Conservation (phyloP, 1,140 invertebrate species). For the Eumeta japonica region DNA sequence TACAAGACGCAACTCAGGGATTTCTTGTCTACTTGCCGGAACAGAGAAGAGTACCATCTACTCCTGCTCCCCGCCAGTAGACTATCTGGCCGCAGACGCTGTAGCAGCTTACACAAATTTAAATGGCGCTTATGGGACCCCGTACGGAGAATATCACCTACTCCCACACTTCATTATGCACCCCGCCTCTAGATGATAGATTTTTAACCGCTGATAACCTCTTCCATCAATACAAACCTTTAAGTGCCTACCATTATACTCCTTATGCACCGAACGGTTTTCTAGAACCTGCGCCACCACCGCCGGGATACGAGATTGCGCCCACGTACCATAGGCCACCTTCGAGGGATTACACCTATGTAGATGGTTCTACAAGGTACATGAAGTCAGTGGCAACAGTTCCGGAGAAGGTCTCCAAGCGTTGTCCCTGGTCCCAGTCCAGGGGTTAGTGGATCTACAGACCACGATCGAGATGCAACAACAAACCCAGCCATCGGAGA, state of each 20-base stretch:
- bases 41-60: constrained; percentile 77
- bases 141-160: constrained; percentile 59
- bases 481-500: constrained; percentile 63
- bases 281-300: constrained; percentile 63
- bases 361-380: constrained; percentile 47
- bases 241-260: constrained; percentile 72
- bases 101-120: constrained; percentile 78
- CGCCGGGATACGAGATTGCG: constrained; percentile 46
- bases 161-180: constrained; percentile 65
- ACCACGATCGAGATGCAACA: constrained; percentile 42
- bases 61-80: constrained; percentile 49
- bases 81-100: constrained; percentile 60
- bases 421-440: constrained; percentile 48
- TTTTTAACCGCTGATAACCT: constrained; percentile 79
- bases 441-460: constrained; percentile 37
- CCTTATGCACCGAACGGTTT: constrained; percentile 79
- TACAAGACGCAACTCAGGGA: constrained; percentile 94
- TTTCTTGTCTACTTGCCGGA: constrained; percentile 87
- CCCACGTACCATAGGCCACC: constrained; percentile 44
- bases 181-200: constrained; percentile 71
- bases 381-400: constrained; percentile 41
- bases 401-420: constrained; percentile 58
- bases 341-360: constrained; percentile 58
- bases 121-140: constrained; percentile 75
- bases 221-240: constrained; percentile 80